These are phyloP conservation scores for Camelus bactrianus DNA, from an alignment of 2,113 vertebrate genomes.

Conservation along the genomic window DNA sequence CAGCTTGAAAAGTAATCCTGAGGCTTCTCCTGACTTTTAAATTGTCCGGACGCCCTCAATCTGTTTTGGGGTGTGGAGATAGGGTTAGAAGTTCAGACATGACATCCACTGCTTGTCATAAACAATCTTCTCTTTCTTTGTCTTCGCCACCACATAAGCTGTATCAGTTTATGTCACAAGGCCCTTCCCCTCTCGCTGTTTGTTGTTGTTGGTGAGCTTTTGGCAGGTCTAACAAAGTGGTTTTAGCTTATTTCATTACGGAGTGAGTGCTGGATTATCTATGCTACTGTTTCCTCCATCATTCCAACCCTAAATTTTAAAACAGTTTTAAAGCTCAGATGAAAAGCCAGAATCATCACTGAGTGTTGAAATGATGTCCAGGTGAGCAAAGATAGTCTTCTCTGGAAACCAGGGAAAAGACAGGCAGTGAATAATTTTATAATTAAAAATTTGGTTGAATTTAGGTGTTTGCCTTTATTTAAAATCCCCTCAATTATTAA, in stretches of 20 bases:
- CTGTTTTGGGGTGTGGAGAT: background rate
- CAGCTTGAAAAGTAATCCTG: background rate
- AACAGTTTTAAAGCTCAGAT: background rate
- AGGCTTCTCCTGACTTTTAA: background rate
- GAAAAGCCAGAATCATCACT: background rate
- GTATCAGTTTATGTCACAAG: background rate
- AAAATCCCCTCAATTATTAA: conserved; percentile 59
- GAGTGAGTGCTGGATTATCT: background rate
- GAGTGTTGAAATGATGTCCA: background rate
- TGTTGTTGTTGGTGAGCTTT: background rate
- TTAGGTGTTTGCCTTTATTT: conserved; percentile 45
- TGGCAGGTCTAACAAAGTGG: background rate
- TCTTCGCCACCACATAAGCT: background rate
- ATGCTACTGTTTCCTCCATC: background rate
- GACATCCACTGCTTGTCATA: background rate
- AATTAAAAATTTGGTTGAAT: conserved; percentile 22
- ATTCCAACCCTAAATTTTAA: background rate
- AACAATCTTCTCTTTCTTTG: background rate
- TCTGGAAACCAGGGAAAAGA: background rate
- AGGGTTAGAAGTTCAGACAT: background rate
- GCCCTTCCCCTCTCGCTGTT: background rate
- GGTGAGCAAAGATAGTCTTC: background rate
- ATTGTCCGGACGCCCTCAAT: no score
- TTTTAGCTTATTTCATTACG: background rate
- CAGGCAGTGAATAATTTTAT: background rate